Conservation (phyloP, 2,888 invertebrate genomes). For the Dryococelus australis region DNA sequence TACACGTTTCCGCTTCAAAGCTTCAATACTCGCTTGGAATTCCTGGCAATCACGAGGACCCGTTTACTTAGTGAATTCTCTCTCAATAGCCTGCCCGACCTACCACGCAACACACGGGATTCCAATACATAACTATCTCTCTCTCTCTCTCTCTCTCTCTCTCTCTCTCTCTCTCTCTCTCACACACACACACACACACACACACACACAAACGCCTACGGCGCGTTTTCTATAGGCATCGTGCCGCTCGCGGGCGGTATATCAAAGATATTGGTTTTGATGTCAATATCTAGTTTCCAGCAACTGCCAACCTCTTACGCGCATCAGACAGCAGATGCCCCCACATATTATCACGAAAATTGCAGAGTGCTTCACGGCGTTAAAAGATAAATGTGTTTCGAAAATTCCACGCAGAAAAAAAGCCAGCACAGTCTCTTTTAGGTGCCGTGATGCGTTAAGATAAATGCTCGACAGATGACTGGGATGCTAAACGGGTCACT, state of each 20-base stretch:
- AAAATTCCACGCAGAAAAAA: not conserved
- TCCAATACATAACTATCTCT: not conserved
- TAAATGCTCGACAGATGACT: too few relatives aligned
- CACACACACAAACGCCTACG: not conserved
- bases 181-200: too few relatives aligned
- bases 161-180: not conserved
- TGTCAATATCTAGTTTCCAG: conserved; percentile 1
- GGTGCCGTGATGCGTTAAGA: too few relatives aligned
- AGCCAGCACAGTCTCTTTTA: too few relatives aligned
- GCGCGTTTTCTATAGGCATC: not conserved
- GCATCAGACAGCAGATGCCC: not conserved
- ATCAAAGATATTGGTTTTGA: conserved; percentile 9
- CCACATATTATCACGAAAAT: not conserved
- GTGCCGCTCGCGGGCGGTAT: not conserved
- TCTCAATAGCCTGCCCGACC: too few relatives aligned
- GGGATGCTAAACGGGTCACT: too few relatives aligned
- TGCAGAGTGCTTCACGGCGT: not conserved
- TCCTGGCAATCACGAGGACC: too few relatives aligned
- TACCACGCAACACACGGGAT: too few relatives aligned
- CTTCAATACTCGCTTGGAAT: too few relatives aligned
- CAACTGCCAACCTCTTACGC: not conserved
- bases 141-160: conserved; percentile 2
- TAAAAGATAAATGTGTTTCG: not conserved
- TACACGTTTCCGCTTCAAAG: too few relatives aligned
- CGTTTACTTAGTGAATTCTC: too few relatives aligned